Percentiles rank a stretch among this genome's conserved stretches.
phyloP scores from a whole-genome alignment of 2,888 invertebrate species.

The Ochropleura plecta region DNA sequence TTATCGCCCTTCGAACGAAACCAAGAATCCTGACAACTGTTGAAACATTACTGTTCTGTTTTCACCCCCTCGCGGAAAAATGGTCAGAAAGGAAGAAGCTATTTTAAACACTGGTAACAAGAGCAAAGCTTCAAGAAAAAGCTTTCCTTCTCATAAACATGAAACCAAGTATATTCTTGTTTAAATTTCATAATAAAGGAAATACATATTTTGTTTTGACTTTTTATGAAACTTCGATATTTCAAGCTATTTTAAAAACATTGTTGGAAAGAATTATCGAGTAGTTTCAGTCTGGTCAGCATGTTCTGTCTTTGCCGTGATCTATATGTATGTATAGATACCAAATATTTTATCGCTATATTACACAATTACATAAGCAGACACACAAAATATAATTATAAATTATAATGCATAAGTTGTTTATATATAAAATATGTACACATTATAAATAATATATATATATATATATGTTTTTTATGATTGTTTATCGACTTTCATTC shows the following conservation, averaged over 20 bases:
- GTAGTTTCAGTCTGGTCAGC: constrained; percentile 22
- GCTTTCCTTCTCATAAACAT: background rate
- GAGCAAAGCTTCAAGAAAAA: background rate
- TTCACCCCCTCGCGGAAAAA: background rate
- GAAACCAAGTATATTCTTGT: background rate
- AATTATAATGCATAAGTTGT: background rate
- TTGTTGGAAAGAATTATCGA: background rate
- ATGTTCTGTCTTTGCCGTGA: constrained; percentile 57
- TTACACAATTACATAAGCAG: constrained; percentile 9
- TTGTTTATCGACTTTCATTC: background rate
- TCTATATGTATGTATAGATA: background rate
- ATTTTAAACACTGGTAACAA: background rate
- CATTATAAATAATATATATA: too few relatives aligned
- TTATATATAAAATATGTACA: background rate
- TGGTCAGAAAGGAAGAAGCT: background rate
- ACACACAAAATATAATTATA: background rate
- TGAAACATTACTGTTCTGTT: background rate
- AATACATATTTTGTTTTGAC: background rate
- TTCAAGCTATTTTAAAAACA: constrained; percentile 59
- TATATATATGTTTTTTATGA: background rate
- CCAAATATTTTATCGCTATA: background rate
- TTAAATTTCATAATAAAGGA: constrained; percentile 14
- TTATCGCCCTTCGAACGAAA: background rate
- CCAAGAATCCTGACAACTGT: background rate
- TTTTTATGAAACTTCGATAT: background rate